Base-by-base conservation (phyloP, 2,888 invertebrate species). In the Acleris sparsana region DNA sequence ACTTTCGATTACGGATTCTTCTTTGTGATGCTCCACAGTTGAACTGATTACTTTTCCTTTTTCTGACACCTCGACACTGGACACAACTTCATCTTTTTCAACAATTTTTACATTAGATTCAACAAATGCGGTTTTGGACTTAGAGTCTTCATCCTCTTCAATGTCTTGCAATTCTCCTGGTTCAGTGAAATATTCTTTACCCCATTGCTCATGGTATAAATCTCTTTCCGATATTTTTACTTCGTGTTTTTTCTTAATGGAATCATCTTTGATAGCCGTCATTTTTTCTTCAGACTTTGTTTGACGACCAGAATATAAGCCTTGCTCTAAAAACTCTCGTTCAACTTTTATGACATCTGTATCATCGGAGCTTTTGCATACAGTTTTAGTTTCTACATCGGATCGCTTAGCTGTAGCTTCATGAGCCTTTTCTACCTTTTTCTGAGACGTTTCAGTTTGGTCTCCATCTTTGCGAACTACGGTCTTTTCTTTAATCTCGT, bases 171-270 rank as follows among this genome's bases (percentile, higher is more conserved):
- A 73, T 71, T 93, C 93, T 57, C 82, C 89, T 48, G 91, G 88
- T 76, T 93, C 89, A 13, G 91, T 92, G 67, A 93, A 93, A 76
- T 93, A 93, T 82, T 93, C 93, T 74, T 92, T 93, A 5, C 93
- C 93, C 93, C 93, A 93, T 69, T 93, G 92, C 70, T 93, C 93
- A 75, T 93, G 92, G 6, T 87, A 92, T 69, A 93, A 73, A 73
- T 93, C 93, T 73, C 93, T 81, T 80, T 93, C 93, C 3, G 93
- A 93, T 71, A 93, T 93, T 80, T 93, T 93, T 0, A 93, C 80
- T 78, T 93, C 93, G 63, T 92, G 86, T 71, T 89, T 89, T 72
- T 90, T 93, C 70, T 90, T 92, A 1, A 87, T 76, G 6, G 87
- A 90, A 70, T 92, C 93, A 70, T 93, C 93, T 80, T 88, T 93